These are phyloP conservation scores for Heliconius cydno DNA, from an alignment of 2,888 invertebrate species.

Conservation along the genomic window DNA sequence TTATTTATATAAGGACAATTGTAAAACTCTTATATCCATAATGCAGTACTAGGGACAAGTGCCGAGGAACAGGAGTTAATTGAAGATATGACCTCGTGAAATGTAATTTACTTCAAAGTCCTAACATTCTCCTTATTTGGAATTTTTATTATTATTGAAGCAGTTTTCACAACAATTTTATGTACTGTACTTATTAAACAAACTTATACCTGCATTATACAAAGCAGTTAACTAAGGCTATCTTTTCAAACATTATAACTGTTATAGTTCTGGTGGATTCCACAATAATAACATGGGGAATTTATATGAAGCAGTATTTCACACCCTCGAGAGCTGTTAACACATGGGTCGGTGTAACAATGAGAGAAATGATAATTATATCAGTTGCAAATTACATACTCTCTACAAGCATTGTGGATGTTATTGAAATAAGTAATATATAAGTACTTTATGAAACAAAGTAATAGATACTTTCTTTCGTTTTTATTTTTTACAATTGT, in stretches of 20 bases:
- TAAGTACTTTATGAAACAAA: neutral
- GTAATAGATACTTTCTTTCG: neutral
- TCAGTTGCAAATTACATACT: conserved; percentile 19
- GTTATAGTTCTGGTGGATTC: neutral
- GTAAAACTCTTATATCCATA: no score
- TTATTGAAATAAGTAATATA: neutral
- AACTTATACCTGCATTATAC: neutral
- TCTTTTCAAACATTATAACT: neutral
- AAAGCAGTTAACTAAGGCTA: neutral
- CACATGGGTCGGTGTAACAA: conserved; percentile 24
- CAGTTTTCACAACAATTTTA: no score
- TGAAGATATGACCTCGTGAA: no score
- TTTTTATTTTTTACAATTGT: no score
- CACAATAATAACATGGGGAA: neutral
- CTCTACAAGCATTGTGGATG: neutral
- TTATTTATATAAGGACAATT: no score
- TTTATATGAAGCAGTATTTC: conserved; percentile 11
- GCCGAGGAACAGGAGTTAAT: no score
- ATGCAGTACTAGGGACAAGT: no score
- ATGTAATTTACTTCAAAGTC: no score
- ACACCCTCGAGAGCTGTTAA: conserved; percentile 23
- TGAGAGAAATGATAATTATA: conserved; percentile 25
- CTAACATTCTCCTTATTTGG: no score
- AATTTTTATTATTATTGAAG: no score
- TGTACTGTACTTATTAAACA: no score